These are phyloP conservation scores for Anadara kagoshimensis DNA, from an alignment of 1,140 invertebrate species.

Conservation along the genomic window DNA sequence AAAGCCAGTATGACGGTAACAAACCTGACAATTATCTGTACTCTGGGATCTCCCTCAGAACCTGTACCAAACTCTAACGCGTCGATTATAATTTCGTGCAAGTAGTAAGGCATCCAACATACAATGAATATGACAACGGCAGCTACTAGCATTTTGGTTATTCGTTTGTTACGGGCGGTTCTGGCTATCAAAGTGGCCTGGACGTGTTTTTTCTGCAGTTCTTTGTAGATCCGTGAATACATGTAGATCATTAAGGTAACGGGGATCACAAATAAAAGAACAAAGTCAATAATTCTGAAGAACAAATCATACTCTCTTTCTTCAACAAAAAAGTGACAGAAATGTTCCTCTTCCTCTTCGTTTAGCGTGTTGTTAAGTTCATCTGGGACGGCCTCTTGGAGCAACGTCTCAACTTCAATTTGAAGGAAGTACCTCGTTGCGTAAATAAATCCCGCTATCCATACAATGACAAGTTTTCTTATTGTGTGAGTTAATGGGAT, in stretches of 20 bases:
- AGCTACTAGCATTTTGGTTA: neutral
- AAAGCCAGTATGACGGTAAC: neutral
- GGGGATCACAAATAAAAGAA: conserved; percentile 5
- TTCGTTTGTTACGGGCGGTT: neutral
- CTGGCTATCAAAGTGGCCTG: neutral
- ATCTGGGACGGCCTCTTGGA: neutral
- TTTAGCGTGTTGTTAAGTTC: neutral
- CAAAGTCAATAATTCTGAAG: conserved; percentile 19
- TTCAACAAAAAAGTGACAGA: conserved; percentile 15
- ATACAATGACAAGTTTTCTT: neutral
- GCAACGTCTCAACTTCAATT: neutral
- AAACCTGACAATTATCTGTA: neutral
- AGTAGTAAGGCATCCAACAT: conserved; percentile 25
- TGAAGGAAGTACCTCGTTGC: neutral
- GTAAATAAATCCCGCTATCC: conserved; percentile 4
- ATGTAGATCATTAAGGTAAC: neutral
- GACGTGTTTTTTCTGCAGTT: neutral
- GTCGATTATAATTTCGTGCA: conserved; percentile 13
- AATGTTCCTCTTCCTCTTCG: neutral
- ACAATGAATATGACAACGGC: conserved; percentile 11
- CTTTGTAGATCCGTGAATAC: neutral
- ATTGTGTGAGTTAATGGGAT: neutral
- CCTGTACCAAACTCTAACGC: neutral
- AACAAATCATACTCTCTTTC: conserved; percentile 9
- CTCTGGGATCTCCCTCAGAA: neutral